Conservation (phyloP, 2,797 vertebrate species). For the Hafferia zeledoni region DNA sequence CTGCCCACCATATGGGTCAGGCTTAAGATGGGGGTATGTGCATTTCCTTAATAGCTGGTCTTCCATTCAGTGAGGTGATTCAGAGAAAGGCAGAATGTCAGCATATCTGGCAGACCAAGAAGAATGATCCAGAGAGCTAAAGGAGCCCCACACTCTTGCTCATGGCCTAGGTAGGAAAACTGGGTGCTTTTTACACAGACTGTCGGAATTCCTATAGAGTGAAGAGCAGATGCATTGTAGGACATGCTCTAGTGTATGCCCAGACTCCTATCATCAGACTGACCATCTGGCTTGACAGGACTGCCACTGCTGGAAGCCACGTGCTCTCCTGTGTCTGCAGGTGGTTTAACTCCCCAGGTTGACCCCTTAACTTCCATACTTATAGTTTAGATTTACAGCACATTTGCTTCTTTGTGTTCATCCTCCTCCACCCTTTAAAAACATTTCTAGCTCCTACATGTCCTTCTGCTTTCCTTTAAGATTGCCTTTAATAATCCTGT, state of each 20-base stretch:
- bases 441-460: neutral
- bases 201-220: neutral
- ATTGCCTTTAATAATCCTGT: neutral
- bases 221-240: neutral
- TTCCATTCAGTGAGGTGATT: neutral
- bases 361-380: neutral
- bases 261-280: neutral
- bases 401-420: neutral
- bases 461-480: neutral
- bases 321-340: neutral
- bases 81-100: neutral
- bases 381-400: neutral
- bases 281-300: neutral
- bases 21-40: rapidly evolving
- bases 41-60: rapidly evolving
- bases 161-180: too few relatives aligned
- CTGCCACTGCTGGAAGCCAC: neutral
- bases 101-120: neutral
- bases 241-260: neutral
- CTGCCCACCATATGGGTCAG: neutral
- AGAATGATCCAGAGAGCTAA: neutral
- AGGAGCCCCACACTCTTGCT: rapidly evolving
- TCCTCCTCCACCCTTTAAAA: neutral
- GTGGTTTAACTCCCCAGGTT: neutral
- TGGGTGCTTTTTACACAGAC: neutral